Conservation (phyloP, 2,888 invertebrate species). For the Ptychoptera contaminata region DNA sequence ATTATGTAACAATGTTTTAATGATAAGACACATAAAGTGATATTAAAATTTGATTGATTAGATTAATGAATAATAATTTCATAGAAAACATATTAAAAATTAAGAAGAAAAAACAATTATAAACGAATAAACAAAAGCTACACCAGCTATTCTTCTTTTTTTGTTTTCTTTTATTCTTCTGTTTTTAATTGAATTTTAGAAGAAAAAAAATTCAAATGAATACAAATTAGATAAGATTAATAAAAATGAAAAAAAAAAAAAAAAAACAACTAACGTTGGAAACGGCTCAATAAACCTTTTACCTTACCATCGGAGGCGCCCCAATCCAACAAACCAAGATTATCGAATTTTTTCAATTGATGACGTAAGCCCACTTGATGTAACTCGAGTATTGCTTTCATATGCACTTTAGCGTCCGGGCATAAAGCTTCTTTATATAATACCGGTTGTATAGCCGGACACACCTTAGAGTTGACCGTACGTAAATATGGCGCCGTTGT, state of each 20-base stretch:
- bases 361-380: background rate
- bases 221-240: background rate
- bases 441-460: constrained; percentile 7
- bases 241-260: background rate
- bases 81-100: too few species aligned
- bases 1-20: too few species aligned
- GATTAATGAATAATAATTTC: too few species aligned
- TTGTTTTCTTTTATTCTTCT: background rate
- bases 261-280: background rate
- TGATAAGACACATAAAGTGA: too few species aligned
- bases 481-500: constrained; percentile 9
- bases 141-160: background rate
- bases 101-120: too few species aligned
- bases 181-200: background rate
- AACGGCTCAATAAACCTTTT: constrained; percentile 3
- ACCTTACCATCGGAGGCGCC: constrained; percentile 4
- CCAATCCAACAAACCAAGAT: constrained; percentile 8
- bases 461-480: constrained; percentile 4
- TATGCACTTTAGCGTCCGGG: constrained; percentile 2
- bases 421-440: constrained; percentile 3
- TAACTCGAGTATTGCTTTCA: background rate
- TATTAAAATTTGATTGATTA: too few species aligned
- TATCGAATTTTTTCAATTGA: constrained; percentile 7
- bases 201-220: background rate
- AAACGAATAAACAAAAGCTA: background rate